Conservation (phyloP, 2,888 invertebrate species). For the Melikaiella ostensackeni region DNA sequence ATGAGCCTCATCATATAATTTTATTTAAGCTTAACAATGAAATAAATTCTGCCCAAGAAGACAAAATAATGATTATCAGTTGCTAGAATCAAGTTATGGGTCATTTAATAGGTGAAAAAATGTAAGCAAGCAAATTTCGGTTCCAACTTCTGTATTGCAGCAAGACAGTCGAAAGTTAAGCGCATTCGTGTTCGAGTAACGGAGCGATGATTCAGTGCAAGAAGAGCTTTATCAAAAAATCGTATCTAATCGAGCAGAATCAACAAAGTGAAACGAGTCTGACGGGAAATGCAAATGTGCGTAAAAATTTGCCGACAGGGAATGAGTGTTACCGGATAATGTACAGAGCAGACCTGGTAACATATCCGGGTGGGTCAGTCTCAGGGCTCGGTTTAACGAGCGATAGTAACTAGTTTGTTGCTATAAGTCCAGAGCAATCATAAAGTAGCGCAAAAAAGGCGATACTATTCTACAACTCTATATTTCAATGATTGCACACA, state of each 20-base stretch:
- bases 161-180: neutral
- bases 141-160: neutral
- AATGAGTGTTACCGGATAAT: slow-evolving; percentile 9
- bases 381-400: slow-evolving; percentile 2
- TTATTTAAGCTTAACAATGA: neutral
- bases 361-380: slow-evolving; percentile 3
- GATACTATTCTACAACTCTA: slow-evolving; percentile 23
- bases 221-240: slow-evolving; percentile 16
- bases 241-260: slow-evolving; percentile 19
- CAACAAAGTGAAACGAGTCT: slow-evolving; percentile 16
- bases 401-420: slow-evolving; percentile 10
- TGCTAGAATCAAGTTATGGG: neutral
- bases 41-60: neutral
- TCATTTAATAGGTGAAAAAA: neutral
- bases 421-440: slow-evolving; percentile 14
- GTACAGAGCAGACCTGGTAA: neutral
- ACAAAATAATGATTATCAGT: slow-evolving; percentile 1
- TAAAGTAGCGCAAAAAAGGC: slow-evolving; percentile 11
- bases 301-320: slow-evolving; percentile 5
- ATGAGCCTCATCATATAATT: neutral
- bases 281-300: slow-evolving; percentile 24
- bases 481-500: slow-evolving; percentile 21
- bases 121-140: neutral
- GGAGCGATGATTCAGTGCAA: slow-evolving; percentile 16
- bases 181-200: neutral